A percentile compares a stretch with the other conserved stretches of the same genome.
Evolutionary conservation across 2,113 vertebrate species (phyloP).

Genomic region (Mola mola): DNA sequence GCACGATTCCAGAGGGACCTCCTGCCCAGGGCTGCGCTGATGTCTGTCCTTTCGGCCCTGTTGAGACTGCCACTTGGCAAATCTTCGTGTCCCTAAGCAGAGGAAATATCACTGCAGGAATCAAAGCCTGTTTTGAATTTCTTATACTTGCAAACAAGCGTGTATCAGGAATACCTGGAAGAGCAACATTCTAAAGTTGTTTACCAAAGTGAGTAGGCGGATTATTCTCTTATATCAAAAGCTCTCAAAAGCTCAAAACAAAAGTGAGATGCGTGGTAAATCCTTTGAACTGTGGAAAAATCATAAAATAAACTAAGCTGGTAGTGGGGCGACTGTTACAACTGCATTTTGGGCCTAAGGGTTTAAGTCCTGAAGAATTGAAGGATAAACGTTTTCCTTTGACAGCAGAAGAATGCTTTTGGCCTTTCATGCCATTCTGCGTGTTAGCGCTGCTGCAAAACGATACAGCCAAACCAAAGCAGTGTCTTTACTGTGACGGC

Average conservation of each 20-base stretch:
- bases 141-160: constrained; percentile 31
- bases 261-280: constrained; percentile 35
- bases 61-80: constrained; percentile 28
- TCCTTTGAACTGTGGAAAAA: constrained; percentile 20
- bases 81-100: constrained; percentile 15
- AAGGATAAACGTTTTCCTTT: constrained; percentile 47
- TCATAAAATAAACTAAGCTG: constrained; percentile 51
- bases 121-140: constrained; percentile 10
- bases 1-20: constrained; percentile 26
- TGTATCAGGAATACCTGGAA: constrained; percentile 8
- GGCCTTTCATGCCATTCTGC: constrained; percentile 15
- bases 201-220: constrained; percentile 47
- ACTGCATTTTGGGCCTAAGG: constrained; percentile 28
- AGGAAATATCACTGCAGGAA: constrained; percentile 6
- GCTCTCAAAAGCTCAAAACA: constrained; percentile 34
- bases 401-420: constrained; percentile 35
- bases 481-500: constrained; percentile 23
- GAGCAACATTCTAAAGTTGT: constrained; percentile 32
- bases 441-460: constrained; percentile 35
- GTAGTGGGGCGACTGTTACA: constrained; percentile 24
- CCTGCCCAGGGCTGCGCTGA: constrained; percentile 16
- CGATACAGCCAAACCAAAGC: constrained; percentile 23
- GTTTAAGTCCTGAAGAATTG: constrained; percentile 55
- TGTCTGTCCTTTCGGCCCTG: constrained; percentile 22
- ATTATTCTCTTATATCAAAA: constrained; percentile 39